phyloP scores from a whole-genome alignment of 2,113 vertebrate species.

The Tachuris rubrigastra region DNA sequence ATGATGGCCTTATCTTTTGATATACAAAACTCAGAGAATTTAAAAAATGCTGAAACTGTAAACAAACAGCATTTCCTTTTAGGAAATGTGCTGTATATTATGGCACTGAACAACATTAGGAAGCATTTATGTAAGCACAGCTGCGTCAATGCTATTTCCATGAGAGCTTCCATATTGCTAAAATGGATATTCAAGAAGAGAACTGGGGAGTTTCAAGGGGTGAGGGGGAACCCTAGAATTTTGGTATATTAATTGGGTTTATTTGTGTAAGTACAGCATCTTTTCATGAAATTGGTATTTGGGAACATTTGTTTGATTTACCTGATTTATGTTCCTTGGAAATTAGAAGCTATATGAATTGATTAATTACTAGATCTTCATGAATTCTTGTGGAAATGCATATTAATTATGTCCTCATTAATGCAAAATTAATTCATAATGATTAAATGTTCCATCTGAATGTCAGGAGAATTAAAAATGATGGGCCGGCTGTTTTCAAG shows the following conservation, averaged over 20 bases:
- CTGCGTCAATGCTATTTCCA: constrained; percentile 5
- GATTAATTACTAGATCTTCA: constrained; percentile 21
- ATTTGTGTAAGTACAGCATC: background rate
- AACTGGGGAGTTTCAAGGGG: background rate
- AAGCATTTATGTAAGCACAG: constrained; percentile 8
- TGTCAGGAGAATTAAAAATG: constrained; percentile 58
- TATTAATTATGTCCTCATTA: constrained; percentile 61
- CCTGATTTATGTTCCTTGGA: constrained; percentile 16
- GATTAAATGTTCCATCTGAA: constrained; percentile 35
- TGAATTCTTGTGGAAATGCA: constrained; percentile 51
- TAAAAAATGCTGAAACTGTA: background rate
- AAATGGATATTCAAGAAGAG: background rate
- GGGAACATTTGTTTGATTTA: constrained; percentile 22
- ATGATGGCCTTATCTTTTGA: background rate
- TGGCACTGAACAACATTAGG: background rate
- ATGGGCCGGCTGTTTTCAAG: constrained; percentile 49
- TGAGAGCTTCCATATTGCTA: background rate
- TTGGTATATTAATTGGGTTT: background rate
- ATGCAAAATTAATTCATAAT: constrained; percentile 52
- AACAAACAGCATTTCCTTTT: background rate
- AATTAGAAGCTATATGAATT: background rate
- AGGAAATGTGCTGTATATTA: background rate
- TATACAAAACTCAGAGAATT: background rate
- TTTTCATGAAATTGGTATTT: background rate
- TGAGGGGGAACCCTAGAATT: background rate